A percentile compares a stretch with the other conserved stretches of the same genome.
Evolutionary conservation across 2,797 vertebrate genomes (phyloP).

Genomic region (Acestrorhynchus altus): DNA sequence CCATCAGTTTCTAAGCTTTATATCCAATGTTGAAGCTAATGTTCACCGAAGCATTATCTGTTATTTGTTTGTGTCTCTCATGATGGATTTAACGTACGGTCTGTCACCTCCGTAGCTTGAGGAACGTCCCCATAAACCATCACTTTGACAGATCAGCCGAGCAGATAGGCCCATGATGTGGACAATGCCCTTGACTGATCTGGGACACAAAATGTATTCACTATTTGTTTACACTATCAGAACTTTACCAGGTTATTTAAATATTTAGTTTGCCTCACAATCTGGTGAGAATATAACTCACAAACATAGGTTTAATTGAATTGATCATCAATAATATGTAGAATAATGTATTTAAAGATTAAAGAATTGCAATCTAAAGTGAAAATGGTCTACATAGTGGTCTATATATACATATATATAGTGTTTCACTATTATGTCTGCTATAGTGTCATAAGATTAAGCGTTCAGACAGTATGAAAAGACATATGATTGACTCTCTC

Average conservation of each 20-base stretch:
- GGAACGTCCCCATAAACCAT: constrained; percentile 38
- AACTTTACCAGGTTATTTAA: constrained; percentile 27
- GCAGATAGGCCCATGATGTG: constrained; percentile 42
- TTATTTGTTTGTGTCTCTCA: constrained; percentile 30
- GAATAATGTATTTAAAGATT: too few species aligned
- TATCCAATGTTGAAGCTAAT: constrained; percentile 1
- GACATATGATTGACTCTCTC: neutral
- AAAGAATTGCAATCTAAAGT: too few species aligned
- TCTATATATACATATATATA: too few species aligned
- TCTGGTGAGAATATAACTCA: neutral
- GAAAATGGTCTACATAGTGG: too few species aligned
- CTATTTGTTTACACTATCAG: constrained; percentile 12
- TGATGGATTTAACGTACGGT: constrained; percentile 48
- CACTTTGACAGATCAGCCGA: constrained; percentile 49
- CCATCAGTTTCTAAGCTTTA: constrained; percentile 5
- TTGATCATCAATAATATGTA: too few species aligned
- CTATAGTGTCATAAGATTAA: neutral
- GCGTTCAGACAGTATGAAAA: neutral
- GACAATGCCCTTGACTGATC: constrained; percentile 35
- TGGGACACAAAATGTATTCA: constrained; percentile 4
- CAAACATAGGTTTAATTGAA: too few species aligned
- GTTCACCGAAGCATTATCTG: constrained; percentile 20
- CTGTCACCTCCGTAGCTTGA: constrained; percentile 33
- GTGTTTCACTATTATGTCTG: too few species aligned
- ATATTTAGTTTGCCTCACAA: neutral